Conservation (phyloP, 1,140 invertebrate genomes). For the Harpegnathos saltator region DNA sequence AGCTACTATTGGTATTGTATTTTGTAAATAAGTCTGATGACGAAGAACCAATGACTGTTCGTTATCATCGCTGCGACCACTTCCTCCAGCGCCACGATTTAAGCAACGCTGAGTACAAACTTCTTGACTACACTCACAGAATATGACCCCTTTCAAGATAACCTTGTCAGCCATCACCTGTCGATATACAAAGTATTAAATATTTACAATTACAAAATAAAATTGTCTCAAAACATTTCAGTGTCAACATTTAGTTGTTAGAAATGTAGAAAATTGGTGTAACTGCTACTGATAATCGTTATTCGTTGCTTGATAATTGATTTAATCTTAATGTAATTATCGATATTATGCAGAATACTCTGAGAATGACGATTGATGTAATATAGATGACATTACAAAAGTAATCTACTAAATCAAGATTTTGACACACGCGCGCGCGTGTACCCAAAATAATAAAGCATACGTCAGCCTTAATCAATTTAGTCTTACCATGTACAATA, state of each 20-base stretch:
- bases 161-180: constrained; percentile 94
- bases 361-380: background rate
- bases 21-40: constrained; percentile 95
- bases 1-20: constrained; percentile 97
- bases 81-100: constrained; percentile 93
- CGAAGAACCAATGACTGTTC: constrained; percentile 95
- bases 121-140: constrained; percentile 96
- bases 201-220: background rate
- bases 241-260: background rate
- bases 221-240: background rate
- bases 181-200: constrained; percentile 36
- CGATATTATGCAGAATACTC: no score
- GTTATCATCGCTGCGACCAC: constrained; percentile 98
- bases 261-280: no score
- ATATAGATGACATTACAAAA: background rate
- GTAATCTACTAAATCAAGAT: background rate
- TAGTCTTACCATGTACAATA: background rate
- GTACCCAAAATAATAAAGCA: background rate
- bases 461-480: background rate
- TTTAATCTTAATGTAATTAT: no score
- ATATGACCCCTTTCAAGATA: constrained; percentile 95
- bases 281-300: no score
- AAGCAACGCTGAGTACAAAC: constrained; percentile 94
- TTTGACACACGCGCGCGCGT: background rate
- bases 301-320: no score